These are phyloP conservation scores for Vimba vimba DNA, from an alignment of 2,113 vertebrate genomes.

Conservation along the genomic window DNA sequence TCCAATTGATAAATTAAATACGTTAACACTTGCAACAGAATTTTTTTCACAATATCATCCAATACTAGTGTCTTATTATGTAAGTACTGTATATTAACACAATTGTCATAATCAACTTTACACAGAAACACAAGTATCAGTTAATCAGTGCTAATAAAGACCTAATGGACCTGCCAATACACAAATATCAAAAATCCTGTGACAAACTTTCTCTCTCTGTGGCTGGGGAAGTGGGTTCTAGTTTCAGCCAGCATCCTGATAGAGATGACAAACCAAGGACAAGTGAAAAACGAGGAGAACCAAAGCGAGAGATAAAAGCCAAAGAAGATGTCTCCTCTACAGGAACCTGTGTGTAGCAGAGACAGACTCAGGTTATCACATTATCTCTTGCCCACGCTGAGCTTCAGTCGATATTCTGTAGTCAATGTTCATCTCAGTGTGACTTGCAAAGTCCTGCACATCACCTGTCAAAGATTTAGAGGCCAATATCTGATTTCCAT, in stretches of 20 bases:
- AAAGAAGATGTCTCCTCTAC: constrained; percentile 6
- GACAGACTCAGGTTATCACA: constrained; percentile 17
- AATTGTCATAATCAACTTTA: background rate
- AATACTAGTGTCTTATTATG: background rate
- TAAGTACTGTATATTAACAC: background rate
- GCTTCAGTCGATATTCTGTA: constrained; percentile 62
- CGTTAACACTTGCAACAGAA: no score
- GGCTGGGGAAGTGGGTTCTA: constrained; percentile 20
- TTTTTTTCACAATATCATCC: no score
- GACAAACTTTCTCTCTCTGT: constrained; percentile 26
- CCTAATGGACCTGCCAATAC: background rate
- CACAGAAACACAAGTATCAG: background rate
- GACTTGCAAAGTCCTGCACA: constrained; percentile 56
- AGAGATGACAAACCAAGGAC: constrained; percentile 47
- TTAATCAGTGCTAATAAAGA: background rate
- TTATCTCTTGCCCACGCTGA: constrained; percentile 35
- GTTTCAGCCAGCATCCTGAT: constrained; percentile 55
- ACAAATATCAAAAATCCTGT: background rate
- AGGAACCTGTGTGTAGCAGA: constrained; percentile 50
- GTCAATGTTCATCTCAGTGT: constrained; percentile 51
- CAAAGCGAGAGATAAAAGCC: constrained; percentile 28
- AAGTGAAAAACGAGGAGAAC: constrained; percentile 44
- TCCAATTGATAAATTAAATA: no score
- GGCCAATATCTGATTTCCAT: background rate
- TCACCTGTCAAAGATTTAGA: constrained; percentile 2